Percentiles rank a stretch among this genome's conserved stretches.
Evolutionary conservation across 2,113 vertebrate species (phyloP).

Genomic region (Pseudopodoces humilis): DNA sequence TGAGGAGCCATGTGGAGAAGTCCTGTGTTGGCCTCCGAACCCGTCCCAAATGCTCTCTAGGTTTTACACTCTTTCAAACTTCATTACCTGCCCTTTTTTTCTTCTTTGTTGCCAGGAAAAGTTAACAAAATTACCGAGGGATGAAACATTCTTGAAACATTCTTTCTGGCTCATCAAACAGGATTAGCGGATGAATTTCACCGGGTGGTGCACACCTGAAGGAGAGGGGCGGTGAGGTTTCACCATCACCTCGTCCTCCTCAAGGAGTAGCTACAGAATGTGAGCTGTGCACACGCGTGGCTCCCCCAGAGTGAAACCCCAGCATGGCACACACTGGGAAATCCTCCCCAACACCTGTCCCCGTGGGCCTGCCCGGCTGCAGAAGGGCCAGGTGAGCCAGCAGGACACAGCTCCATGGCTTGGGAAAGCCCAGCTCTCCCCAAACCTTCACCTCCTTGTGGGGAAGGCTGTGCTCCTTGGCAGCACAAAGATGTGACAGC

Average conservation of each 20-base stretch:
- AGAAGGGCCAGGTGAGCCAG: not conserved
- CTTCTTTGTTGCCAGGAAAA: constrained; percentile 21
- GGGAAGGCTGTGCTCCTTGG: not conserved
- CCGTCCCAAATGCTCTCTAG: constrained; percentile 37
- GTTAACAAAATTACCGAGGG: constrained; percentile 27
- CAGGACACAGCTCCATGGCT: not conserved
- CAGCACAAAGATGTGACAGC: not conserved
- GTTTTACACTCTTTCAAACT: constrained; percentile 50
- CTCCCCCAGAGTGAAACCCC: too few relatives aligned
- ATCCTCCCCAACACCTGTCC: not conserved
- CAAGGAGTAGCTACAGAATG: accelerated
- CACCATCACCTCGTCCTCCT: not conserved
- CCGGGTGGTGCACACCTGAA: not conserved
- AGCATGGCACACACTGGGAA: not conserved
- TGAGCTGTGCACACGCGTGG: accelerated
- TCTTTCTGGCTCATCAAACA: constrained; percentile 48
- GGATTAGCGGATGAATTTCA: not conserved
- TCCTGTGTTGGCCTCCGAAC: not conserved
- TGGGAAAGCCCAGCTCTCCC: not conserved
- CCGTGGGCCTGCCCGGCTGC: not conserved
- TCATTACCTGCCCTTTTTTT: constrained; percentile 30
- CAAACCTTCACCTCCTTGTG: not conserved
- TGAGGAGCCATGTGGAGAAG: constrained; percentile 45
- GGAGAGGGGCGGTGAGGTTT: not conserved
- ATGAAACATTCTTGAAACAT: constrained; percentile 52